Percentiles rank a stretch among this genome's conserved stretches.
These are phyloP conservation scores for Sitta carolinensis DNA, from an alignment of 2,797 vertebrate species.

Conservation along the genomic window DNA sequence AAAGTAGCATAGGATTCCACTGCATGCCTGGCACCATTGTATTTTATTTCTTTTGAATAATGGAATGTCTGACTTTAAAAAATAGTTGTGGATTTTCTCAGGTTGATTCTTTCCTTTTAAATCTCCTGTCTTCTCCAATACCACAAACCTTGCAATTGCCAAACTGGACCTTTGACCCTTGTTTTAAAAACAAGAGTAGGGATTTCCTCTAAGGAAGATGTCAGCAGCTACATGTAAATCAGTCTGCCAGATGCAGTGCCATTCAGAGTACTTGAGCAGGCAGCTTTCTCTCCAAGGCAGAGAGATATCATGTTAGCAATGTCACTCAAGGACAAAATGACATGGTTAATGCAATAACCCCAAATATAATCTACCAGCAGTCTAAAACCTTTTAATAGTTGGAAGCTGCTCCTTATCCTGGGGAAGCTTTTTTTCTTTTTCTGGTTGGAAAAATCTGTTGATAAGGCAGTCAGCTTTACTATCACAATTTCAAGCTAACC, in stretches of 20 bases:
- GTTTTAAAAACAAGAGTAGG: not conserved
- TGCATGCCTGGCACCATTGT: not conserved
- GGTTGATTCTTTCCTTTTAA: not conserved
- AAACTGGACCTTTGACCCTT: not conserved
- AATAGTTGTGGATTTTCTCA: not conserved
- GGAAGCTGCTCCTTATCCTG: not conserved
- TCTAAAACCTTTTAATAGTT: constrained; percentile 15
- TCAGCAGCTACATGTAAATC: not conserved
- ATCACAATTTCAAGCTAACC: constrained; percentile 47
- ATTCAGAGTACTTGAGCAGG: not conserved
- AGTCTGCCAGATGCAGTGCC: not conserved
- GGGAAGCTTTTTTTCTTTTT: not conserved
- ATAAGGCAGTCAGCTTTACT: constrained; percentile 14
- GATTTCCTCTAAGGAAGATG: not conserved
- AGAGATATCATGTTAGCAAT: not conserved
- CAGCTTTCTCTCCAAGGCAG: not conserved
- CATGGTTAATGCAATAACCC: not conserved
- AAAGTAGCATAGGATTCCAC: not conserved
- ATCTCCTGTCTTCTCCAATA: not conserved
- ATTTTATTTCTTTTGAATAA: not conserved
- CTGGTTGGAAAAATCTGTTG: constrained; percentile 44
- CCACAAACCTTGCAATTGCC: not conserved
- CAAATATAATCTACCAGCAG: constrained; percentile 4
- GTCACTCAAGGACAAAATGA: constrained; percentile 10
- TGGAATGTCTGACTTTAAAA: not conserved